Conservation (phyloP, 2,113 vertebrate species). For the Oreotrochilus melanogaster region DNA sequence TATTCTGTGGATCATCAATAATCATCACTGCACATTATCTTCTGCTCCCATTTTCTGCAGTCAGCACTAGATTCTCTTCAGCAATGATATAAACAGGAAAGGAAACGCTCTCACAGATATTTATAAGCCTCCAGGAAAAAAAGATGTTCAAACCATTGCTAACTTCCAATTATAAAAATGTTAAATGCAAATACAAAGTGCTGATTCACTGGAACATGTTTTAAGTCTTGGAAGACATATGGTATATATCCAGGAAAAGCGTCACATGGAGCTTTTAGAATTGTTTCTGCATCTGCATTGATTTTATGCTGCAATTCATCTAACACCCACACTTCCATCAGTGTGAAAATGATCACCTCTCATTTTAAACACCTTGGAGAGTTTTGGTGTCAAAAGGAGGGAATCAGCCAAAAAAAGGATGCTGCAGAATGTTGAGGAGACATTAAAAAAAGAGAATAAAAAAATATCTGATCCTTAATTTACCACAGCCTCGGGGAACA, state of each 20-base stretch:
- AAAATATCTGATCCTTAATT: conserved; percentile 48
- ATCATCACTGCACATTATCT: accelerated
- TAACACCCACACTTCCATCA: neutral
- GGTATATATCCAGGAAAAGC: conserved; percentile 12
- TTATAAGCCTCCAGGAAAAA: neutral
- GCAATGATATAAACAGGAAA: neutral
- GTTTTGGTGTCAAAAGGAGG: conserved; percentile 39
- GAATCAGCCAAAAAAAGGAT: neutral
- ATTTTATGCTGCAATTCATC: conserved; percentile 43
- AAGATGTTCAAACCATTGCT: neutral
- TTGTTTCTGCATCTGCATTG: conserved; percentile 47
- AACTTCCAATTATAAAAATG: conserved; percentile 27
- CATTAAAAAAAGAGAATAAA: conserved; percentile 38
- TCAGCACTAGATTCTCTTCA: neutral
- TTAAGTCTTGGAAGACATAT: neutral
- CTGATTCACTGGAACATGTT: conserved; percentile 13
- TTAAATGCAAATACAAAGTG: conserved; percentile 32
- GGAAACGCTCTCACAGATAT: neutral
- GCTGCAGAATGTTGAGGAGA: conserved; percentile 18
- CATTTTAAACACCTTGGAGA: neutral
- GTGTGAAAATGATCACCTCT: conserved; percentile 42
- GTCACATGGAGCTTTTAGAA: neutral
- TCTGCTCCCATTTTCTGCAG: neutral
- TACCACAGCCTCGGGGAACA: conserved; percentile 41
- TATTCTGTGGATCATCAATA: neutral